Percentiles rank a stretch among this genome's conserved stretches.
phyloP scores from a whole-genome alignment of 2,888 invertebrate species.

The Tipula confusa region DNA sequence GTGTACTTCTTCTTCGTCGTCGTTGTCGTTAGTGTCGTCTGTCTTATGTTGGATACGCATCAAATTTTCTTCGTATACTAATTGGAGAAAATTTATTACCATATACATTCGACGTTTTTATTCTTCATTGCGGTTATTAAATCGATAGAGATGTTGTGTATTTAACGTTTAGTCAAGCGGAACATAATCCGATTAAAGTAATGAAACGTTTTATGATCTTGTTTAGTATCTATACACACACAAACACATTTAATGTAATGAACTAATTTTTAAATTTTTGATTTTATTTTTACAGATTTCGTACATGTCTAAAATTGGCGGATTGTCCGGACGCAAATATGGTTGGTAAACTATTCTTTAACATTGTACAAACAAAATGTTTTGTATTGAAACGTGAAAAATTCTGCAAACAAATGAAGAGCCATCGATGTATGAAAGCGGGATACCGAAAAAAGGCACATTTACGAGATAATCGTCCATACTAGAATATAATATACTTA shows the following conservation, averaged over 20 bases:
- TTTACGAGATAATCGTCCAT: slow-evolving; percentile 62
- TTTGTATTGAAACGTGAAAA: slow-evolving; percentile 78
- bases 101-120: background rate
- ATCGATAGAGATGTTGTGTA: background rate
- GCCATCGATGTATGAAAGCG: slow-evolving; percentile 69
- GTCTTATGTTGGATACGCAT: background rate
- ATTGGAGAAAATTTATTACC: slow-evolving; percentile 6
- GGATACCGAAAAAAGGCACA: slow-evolving; percentile 67
- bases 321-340: slow-evolving; percentile 81
- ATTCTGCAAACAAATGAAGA: slow-evolving; percentile 69
- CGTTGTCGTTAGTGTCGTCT: background rate
- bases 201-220: background rate
- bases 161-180: background rate
- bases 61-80: background rate
- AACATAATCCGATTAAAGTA: background rate
- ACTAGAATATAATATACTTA: slow-evolving; percentile 39
- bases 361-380: slow-evolving; percentile 90
- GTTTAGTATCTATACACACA: background rate
- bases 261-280: slow-evolving; percentile 35
- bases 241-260: background rate
- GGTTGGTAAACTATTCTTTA: slow-evolving; percentile 91
- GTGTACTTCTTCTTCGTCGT: background rate
- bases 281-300: slow-evolving; percentile 63
- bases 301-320: slow-evolving; percentile 85
- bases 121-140: background rate